Evolutionary conservation across 2,797 vertebrate genomes (phyloP), one percentile per base, ranked within the genome.

Genomic region (Rachycentron canadum): DNA sequence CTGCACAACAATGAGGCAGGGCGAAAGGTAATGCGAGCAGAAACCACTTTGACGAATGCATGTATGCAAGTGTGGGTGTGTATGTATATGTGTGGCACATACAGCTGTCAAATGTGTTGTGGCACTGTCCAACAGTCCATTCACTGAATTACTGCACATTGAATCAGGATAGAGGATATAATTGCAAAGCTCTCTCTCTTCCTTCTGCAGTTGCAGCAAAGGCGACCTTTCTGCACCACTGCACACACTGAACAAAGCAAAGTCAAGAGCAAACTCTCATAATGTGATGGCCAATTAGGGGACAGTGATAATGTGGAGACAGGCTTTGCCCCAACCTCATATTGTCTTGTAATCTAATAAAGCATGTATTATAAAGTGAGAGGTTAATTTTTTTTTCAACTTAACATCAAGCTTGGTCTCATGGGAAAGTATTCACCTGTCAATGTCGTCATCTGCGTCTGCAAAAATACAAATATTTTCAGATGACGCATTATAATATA

Each of bases 1-100:
- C 96, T 99, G 79, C 98, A 99, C 95, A 99, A 99, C 94, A 99
- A 99, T 17, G 98, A 99, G 91, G 98, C 98, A 1, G 98, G 98
- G 89, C 95, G 98, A 93, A 99, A 99, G 98, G 98, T 99, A 96
- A 69, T 0, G 3, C 6, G 0, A 45, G 10, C 8, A 34, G 9
- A 30, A 68, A 14, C 47, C 14, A 34, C 0, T 13, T 28, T 40
- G 43, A 36, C 3, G 0, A 47, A 61, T 28, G 16, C 8, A 28
- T 19, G 30, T 28, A 12, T 55, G 16, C 19, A 61, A 40, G 38
- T 45, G 40, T 26, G 58, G 45, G 41, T 49, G 78, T 53, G 52
- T 53, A 47, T 57, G 68, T 69, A 57, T 66, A 84, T 81, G 74
- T 57, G 36, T 49, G 78, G 76, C 71, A 55, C 67, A 63, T n/a